phyloP scores from a whole-genome alignment of 2,888 invertebrate species.

The Mycalesis mineus region DNA sequence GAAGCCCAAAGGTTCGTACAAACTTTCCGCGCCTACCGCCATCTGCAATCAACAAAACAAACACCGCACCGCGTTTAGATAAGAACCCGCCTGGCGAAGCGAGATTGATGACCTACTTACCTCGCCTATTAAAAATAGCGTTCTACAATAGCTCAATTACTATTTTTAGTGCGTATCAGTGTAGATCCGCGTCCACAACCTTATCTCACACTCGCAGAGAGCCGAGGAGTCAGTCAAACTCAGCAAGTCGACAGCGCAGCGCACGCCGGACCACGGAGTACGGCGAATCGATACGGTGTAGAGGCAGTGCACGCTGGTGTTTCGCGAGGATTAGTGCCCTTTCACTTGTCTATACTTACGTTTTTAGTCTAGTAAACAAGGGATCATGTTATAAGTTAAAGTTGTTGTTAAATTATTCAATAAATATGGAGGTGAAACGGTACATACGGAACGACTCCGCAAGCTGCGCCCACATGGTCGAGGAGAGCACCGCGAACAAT shows the following conservation, averaged over 20 bases:
- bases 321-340: constrained; percentile 52
- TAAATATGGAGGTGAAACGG: constrained; percentile 66
- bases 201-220: constrained; percentile 41
- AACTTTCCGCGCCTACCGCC: constrained; percentile 31
- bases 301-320: constrained; percentile 56
- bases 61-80: constrained; percentile 31
- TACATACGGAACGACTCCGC: constrained; percentile 72
- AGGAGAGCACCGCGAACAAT: constrained; percentile 59
- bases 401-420: constrained; percentile 35
- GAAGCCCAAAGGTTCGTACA: too few relatives aligned
- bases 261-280: constrained; percentile 40
- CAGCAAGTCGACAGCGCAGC: constrained; percentile 49
- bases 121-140: constrained; percentile 73
- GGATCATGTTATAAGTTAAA: constrained; percentile 61
- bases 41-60: constrained; percentile 32
- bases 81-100: constrained; percentile 36
- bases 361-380: constrained; percentile 72
- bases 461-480: constrained; percentile 72
- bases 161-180: constrained; percentile 73
- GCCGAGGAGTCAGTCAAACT: constrained; percentile 28
- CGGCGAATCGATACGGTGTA: constrained; percentile 45
- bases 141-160: constrained; percentile 73
- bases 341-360: constrained; percentile 61
- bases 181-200: constrained; percentile 57
- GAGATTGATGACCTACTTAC: constrained; percentile 68